phyloP scores from a whole-genome alignment of 2,797 vertebrate genomes.

The Spea hammondii region DNA sequence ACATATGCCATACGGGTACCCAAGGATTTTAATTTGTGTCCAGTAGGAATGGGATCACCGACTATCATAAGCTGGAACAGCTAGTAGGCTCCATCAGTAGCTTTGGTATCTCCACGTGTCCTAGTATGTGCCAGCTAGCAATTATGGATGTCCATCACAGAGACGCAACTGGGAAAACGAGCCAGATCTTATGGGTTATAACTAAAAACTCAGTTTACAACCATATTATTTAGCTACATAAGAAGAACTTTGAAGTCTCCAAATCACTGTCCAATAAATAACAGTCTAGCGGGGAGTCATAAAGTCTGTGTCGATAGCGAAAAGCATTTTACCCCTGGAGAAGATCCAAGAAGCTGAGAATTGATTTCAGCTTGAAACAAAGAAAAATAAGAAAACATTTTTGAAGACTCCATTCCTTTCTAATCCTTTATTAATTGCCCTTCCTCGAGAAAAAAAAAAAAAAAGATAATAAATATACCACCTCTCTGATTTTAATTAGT shows the following conservation, averaged over 20 bases:
- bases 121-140: not conserved
- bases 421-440: no score
- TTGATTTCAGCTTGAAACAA: not conserved
- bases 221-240: constrained; percentile 27
- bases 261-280: not conserved
- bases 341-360: not conserved
- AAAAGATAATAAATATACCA: no score
- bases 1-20: no score
- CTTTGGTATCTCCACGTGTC: no score
- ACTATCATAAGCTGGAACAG: no score
- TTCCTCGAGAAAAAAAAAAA: no score
- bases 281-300: not conserved
- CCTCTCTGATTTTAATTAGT: no score
- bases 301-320: constrained; percentile 9
- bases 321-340: not conserved
- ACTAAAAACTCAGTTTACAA: constrained; percentile 56
- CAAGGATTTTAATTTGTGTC: no score
- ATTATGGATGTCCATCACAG: not conserved
- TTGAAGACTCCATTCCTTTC: no score
- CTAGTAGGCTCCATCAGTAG: no score
- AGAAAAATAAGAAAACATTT: no score
- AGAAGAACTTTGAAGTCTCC: not conserved
- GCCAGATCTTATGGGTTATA: constrained; percentile 58
- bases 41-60: no score
- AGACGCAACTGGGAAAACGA: constrained; percentile 44